phyloP scores from a whole-genome alignment of 2,797 vertebrate species.

The Tiaroga cobitis region DNA sequence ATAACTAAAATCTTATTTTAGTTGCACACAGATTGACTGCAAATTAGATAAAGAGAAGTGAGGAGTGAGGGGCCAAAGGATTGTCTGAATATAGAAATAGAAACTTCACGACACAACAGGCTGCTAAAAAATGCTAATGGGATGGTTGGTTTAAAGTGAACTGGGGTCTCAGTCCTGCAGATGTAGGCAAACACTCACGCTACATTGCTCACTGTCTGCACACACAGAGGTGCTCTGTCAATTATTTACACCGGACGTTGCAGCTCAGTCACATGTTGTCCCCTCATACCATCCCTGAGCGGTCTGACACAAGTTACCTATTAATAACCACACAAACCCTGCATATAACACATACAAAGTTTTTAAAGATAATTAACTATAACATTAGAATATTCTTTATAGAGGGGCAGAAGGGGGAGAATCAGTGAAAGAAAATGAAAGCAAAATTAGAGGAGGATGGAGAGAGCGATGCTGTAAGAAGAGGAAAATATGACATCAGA shows the following conservation, averaged over 20 bases:
- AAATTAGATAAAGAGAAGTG: background rate
- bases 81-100: background rate
- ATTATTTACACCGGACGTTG: constrained; percentile 34
- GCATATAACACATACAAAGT: background rate
- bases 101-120: background rate
- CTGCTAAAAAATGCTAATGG: constrained; percentile 12
- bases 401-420: background rate
- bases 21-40: background rate
- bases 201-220: constrained; percentile 22
- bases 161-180: constrained; percentile 11
- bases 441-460: background rate
- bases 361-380: background rate
- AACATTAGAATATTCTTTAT: background rate
- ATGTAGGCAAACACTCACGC: constrained; percentile 1
- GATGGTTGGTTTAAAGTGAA: background rate
- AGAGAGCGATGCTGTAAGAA: background rate
- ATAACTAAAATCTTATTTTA: background rate
- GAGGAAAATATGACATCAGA: constrained; percentile 1
- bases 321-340: background rate
- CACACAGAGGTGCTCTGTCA: constrained; percentile 18
- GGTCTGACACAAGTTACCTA: constrained; percentile 1
- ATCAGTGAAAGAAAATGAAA: constrained; percentile 5
- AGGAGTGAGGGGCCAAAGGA: background rate
- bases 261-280: constrained; percentile 5
- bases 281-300: background rate